These are phyloP conservation scores for Cydia splendana DNA, from an alignment of 1,140 invertebrate species.

Conservation along the genomic window DNA sequence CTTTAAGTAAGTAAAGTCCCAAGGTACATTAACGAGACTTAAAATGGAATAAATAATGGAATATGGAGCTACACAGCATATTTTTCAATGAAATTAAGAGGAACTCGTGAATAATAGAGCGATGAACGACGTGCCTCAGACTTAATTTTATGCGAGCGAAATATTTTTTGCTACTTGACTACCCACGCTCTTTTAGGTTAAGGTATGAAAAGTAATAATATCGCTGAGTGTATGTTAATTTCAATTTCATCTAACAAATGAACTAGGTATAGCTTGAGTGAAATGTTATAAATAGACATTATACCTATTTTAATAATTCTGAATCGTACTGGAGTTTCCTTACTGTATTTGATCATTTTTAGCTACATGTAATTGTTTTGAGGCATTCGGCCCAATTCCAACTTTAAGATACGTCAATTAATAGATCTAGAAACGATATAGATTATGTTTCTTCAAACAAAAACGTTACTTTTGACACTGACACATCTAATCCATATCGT, in stretches of 20 bases:
- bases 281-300: background rate
- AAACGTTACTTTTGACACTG: too few relatives aligned
- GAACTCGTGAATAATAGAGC: slow-evolving; percentile 25
- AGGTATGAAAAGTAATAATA: background rate
- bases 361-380: background rate
- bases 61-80: background rate
- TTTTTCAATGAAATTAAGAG: slow-evolving; percentile 18
- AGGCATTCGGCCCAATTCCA: background rate
- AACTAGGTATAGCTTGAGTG: too few relatives aligned
- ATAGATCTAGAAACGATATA: too few relatives aligned
- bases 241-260: too few relatives aligned
- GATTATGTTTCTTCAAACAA: too few relatives aligned
- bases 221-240: background rate
- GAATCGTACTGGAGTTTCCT: too few relatives aligned
- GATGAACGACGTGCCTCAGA: slow-evolving; percentile 1
- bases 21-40: background rate
- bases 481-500: too few relatives aligned
- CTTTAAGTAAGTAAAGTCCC: background rate
- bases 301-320: too few relatives aligned
- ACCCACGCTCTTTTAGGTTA: background rate
- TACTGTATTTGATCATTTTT: too few relatives aligned
- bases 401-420: too few relatives aligned
- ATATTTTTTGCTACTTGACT: background rate
- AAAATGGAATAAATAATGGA: background rate
- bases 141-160: slow-evolving; percentile 16